These are phyloP conservation scores for Blastobasis lacticolella DNA, from an alignment of 2,888 invertebrate genomes.

Conservation along the genomic window DNA sequence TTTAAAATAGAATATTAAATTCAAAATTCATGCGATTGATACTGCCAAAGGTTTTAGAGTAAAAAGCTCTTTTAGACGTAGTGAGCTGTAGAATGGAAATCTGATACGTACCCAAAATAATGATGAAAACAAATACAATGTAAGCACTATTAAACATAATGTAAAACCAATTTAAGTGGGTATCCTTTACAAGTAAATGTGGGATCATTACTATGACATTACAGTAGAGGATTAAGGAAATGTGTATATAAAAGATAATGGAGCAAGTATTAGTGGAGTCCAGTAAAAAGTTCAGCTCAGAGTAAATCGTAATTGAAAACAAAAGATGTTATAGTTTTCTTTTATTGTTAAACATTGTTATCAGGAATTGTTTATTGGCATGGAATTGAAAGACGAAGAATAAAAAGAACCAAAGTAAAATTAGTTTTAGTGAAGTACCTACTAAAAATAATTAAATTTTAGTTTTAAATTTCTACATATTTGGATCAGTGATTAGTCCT, in stretches of 20 bases:
- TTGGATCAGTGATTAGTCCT: too few species aligned
- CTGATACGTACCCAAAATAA: too few species aligned
- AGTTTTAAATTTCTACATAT: too few species aligned
- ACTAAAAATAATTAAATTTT: too few species aligned
- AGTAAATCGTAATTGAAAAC: background rate
- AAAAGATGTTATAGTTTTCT: background rate
- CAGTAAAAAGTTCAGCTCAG: slow-evolving; percentile 13
- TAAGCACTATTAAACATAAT: too few species aligned
- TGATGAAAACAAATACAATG: too few species aligned
- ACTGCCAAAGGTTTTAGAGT: too few species aligned
- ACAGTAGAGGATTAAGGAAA: slow-evolving; percentile 41
- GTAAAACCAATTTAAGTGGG: slow-evolving; percentile 24
- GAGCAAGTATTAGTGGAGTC: slow-evolving; percentile 49
- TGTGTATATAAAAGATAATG: slow-evolving; percentile 49
- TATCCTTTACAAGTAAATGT: slow-evolving; percentile 51
- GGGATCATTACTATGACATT: slow-evolving; percentile 57
- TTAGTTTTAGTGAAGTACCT: slow-evolving; percentile 22
- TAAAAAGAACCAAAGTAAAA: slow-evolving; percentile 58
- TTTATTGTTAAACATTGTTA: background rate
- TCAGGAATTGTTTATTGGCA: slow-evolving; percentile 54
- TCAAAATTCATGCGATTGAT: too few species aligned
- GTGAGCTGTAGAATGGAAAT: too few species aligned
- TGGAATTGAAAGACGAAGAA: slow-evolving; percentile 57
- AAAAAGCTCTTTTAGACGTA: too few species aligned
- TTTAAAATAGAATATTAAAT: background rate